Evolutionary conservation across 2,113 vertebrate species (phyloP), one percentile per base, ranked within the genome.

Genomic region (Pavo muticus): DNA sequence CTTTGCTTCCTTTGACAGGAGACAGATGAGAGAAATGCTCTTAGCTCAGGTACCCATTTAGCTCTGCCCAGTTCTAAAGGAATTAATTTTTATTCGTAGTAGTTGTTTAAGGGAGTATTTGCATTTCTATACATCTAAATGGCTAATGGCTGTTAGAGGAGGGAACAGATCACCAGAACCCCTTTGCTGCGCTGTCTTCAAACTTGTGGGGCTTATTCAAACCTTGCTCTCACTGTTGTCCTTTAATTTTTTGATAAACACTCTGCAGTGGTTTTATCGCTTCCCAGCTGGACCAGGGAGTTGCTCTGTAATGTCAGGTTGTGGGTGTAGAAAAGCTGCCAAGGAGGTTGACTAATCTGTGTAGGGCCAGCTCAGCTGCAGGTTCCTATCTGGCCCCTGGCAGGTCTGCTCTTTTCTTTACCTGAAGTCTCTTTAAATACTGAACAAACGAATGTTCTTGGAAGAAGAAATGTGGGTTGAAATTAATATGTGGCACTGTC

Each of bases 401-500:
- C 1, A 1, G 7, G 10, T 42, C 21, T 69, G 7, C 83, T 57
- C 32, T 40, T 61, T 42, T 40, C 56, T 68, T 37, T 45, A 64
- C 11, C 56, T 64, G 3, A 25, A 52, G 10, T 50, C 6, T 2
- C 20, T 79, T 75, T n/a, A 60, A 60, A 14, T 47, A 47, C 54
- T 29, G 35, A 0, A 2, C 12, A 44, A 37, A 2, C 1, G 2
- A 12, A 12, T 14, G 24, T 37, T 76, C 29, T 18, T 15, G 32
- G 29, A 45, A 18, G 19, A 70, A 81, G 40, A 70, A 47, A 25
- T 3, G 6, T 47, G 14, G 10, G 35, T 84, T 67, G 69, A 72
- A 57, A 11, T 44, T 50, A 35, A 6, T 40, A 14, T 1, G 14
- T 52, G 32, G 37, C 10, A 10, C 8, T 25, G 0, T 35, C 10